Conservation (phyloP, 2,113 vertebrate species). For the Amblyopsis rosae region DNA sequence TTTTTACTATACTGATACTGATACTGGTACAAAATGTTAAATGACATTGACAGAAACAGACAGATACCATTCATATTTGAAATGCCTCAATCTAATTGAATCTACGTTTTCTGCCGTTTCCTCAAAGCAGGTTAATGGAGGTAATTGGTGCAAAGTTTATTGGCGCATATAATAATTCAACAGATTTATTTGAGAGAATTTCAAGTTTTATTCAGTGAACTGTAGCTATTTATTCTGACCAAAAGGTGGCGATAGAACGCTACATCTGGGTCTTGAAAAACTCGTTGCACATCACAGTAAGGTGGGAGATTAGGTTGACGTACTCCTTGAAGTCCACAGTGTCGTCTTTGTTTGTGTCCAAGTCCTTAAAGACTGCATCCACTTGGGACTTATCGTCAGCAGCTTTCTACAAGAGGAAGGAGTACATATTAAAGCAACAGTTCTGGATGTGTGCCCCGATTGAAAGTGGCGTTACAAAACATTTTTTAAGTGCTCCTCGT, state of each 20-base stretch:
- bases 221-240: conserved; percentile 14
- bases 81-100: too few species aligned
- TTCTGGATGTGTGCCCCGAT: too few species aligned
- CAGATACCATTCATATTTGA: too few species aligned
- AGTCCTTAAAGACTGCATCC: conserved; percentile 63
- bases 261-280: conserved; percentile 42
- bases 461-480: too few species aligned
- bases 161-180: conserved; percentile 41
- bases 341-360: conserved; percentile 69
- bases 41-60: too few species aligned
- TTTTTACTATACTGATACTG: too few species aligned
- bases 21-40: too few species aligned
- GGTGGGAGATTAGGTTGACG: conserved; percentile 48
- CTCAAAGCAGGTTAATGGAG: too few species aligned
- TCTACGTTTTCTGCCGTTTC: too few species aligned
- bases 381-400: conserved; percentile 35
- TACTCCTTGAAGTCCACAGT: conserved; percentile 75
- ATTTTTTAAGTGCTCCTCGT: too few species aligned
- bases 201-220: too few species aligned
- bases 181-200: background rate
- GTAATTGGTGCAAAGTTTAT: conserved; percentile 14
- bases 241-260: conserved; percentile 26
- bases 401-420: conserved; percentile 47
- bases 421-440: background rate
- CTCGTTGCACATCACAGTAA: conserved; percentile 65